A percentile compares a stretch with the other conserved stretches of the same genome.
phyloP scores from a whole-genome alignment of 2,888 invertebrate species.

The Euphydryas editha region DNA sequence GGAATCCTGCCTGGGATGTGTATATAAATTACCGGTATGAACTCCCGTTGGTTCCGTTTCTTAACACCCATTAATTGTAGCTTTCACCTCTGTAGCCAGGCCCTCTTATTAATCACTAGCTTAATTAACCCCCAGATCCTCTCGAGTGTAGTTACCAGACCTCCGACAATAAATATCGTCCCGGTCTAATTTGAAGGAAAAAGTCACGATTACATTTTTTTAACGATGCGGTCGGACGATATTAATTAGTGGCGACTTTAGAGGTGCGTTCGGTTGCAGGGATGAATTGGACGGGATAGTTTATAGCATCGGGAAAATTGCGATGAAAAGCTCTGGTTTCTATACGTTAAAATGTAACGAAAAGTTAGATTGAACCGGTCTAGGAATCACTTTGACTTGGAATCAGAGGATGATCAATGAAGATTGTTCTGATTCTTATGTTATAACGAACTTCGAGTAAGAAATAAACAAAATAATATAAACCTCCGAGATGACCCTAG shows the following conservation, averaged over 20 bases:
- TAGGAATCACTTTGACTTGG: no score
- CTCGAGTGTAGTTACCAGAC: conserved; percentile 34
- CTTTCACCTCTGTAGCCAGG: conserved; percentile 17
- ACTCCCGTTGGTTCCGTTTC: not conserved
- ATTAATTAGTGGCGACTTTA: conserved; percentile 8
- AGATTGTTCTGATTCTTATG: no score
- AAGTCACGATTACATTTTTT: conserved; percentile 20
- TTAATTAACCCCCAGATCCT: conserved; percentile 34
- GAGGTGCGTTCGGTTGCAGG: not conserved
- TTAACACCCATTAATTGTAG: conserved; percentile 9
- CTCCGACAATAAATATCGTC: conserved; percentile 37
- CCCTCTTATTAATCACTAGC: conserved; percentile 31
- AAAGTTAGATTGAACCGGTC: no score
- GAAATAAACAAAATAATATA: no score
- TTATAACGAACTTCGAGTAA: no score
- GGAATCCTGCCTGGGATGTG: not conserved
- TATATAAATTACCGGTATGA: not conserved
- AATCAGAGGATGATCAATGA: no score
- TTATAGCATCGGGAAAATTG: not conserved
- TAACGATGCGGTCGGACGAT: not conserved
- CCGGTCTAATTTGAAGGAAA: conserved; percentile 32
- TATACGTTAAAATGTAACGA: not conserved
- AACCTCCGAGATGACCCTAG: no score
- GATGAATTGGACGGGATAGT: not conserved
- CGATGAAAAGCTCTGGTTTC: not conserved